These are phyloP conservation scores for Actenoides hombroni DNA, from an alignment of 2,113 vertebrate species.

Conservation along the genomic window DNA sequence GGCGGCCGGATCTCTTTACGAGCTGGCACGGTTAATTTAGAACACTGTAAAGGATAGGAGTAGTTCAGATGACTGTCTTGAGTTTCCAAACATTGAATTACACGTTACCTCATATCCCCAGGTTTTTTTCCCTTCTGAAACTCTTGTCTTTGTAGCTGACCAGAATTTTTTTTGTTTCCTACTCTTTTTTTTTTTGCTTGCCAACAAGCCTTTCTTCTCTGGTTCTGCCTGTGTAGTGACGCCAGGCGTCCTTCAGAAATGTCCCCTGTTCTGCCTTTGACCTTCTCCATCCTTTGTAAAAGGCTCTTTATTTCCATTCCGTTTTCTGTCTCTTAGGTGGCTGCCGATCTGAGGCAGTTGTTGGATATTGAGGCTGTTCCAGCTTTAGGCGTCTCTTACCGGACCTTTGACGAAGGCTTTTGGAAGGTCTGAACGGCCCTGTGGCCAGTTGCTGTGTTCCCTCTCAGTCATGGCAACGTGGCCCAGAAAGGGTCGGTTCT, in stretches of 20 bases:
- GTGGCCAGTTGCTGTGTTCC: background rate
- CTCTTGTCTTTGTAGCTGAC: background rate
- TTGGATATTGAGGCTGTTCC: background rate
- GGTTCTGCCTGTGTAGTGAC: rapidly evolving
- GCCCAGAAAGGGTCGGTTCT: background rate
- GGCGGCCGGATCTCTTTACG: conserved; percentile 39
- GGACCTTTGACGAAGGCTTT: background rate
- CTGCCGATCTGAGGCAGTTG: background rate
- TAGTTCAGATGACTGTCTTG: conserved; percentile 31
- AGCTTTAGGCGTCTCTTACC: background rate
- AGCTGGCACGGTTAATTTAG: background rate
- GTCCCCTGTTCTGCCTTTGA: background rate
- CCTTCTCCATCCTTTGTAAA: background rate
- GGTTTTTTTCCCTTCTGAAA: background rate
- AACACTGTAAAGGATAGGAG: conserved; percentile 12
- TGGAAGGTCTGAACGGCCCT: too few species aligned
- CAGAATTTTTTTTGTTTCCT: background rate
- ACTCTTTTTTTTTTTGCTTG: background rate
- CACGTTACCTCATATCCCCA: background rate
- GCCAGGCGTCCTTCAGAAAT: background rate
- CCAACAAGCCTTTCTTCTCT: background rate
- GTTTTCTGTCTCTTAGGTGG: background rate
- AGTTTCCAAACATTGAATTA: conserved; percentile 16
- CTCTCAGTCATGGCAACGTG: background rate
- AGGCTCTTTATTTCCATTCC: background rate